Conservation (phyloP, 2,113 vertebrate genomes). For the Meleagris gallopavo region DNA sequence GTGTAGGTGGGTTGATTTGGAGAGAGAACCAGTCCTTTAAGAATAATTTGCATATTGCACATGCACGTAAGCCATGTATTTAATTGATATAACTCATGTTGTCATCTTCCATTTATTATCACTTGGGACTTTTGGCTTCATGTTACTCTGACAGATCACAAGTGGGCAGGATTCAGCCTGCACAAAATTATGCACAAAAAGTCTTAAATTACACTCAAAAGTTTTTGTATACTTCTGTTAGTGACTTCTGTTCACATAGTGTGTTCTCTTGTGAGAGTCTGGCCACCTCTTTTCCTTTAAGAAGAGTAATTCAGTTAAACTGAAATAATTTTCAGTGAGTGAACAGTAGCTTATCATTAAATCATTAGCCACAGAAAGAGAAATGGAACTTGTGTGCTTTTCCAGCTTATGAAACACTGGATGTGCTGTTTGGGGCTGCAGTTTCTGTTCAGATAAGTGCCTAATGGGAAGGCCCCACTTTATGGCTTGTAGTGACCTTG, state of each 20-base stretch:
- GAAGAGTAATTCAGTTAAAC: background rate
- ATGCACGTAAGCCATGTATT: background rate
- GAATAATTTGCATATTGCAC: background rate
- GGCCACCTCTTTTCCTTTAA: background rate
- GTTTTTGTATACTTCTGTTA: background rate
- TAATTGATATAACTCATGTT: background rate
- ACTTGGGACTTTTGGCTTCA: background rate
- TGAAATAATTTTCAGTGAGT: background rate
- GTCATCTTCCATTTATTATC: background rate
- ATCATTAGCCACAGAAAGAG: background rate
- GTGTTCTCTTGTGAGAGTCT: background rate
- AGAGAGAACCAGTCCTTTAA: background rate
- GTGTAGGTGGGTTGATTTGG: background rate
- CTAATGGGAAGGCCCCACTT: background rate
- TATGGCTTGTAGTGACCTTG: background rate
- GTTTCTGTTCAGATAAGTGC: background rate
- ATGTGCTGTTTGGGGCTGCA: fast-evolving
- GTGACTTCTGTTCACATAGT: background rate
- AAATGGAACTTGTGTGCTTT: background rate
- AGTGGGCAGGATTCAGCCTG: background rate
- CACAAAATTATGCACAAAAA: background rate
- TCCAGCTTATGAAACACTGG: conserved; percentile 14
- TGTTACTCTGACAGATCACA: background rate
- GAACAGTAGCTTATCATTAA: background rate
- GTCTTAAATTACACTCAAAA: background rate